Evolutionary conservation across 2,888 invertebrate species (phyloP).

Genomic region (Anagyrus pseudococci): DNA sequence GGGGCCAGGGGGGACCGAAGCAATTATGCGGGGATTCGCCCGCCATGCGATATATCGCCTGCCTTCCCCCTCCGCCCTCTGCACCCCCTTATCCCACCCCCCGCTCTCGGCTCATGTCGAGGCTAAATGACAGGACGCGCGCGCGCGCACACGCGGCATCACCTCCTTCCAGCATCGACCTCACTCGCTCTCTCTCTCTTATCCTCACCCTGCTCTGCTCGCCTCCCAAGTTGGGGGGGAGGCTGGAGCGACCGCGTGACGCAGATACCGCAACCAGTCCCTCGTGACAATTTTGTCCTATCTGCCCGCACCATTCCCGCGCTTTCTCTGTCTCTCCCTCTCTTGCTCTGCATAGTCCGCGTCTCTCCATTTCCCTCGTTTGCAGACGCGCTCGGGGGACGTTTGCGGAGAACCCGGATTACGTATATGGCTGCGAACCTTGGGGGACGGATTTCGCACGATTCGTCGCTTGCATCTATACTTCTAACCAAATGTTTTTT

Average conservation of each 20-base stretch:
- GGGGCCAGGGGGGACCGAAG: slow-evolving; percentile 2
- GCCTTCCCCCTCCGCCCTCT: not conserved
- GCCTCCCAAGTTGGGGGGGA: no score
- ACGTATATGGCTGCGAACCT: no score
- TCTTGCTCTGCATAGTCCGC: not conserved
- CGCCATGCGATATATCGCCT: slow-evolving; percentile 7
- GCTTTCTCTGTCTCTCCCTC: not conserved
- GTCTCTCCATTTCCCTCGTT: not conserved
- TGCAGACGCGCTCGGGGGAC: not conserved
- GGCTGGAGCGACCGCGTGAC: no score
- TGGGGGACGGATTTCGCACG: no score
- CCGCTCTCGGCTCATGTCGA: not conserved
- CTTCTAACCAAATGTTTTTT: no score
- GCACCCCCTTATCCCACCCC: not conserved
- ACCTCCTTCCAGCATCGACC: no score
- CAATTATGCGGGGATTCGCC: slow-evolving; percentile 28
- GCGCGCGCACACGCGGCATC: not conserved
- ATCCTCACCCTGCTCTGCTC: no score
- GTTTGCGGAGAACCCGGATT: not conserved
- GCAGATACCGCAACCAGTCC: slow-evolving; percentile 31
- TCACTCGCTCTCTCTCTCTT: no score
- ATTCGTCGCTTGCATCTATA: no score
- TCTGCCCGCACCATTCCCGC: slow-evolving; percentile 1
- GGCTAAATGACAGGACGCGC: slow-evolving; percentile 23
- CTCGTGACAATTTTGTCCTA: slow-evolving; percentile 29